Conservation (phyloP, 1,140 invertebrate genomes). For the Ostrea denselamellosa region DNA sequence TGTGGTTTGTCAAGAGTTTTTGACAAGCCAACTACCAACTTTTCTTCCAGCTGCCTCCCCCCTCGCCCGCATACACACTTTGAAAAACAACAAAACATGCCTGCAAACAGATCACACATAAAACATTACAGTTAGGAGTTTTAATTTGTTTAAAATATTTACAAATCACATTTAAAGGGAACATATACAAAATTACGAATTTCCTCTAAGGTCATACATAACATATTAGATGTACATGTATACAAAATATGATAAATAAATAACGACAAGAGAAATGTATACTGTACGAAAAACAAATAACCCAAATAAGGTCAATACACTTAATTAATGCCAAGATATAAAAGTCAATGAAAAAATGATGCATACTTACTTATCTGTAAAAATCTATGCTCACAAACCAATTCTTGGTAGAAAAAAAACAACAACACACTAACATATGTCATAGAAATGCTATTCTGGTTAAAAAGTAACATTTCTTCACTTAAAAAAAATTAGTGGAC, state of each 20-base stretch:
- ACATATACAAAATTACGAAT: background rate
- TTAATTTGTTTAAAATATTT: background rate
- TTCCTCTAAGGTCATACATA: background rate
- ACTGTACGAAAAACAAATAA: background rate
- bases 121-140: background rate
- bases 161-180: constrained; percentile 9
- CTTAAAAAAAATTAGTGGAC: no score
- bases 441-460: no score
- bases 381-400: background rate
- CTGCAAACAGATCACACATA: no score
- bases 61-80: no score
- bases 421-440: no score
- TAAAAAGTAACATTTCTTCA: no score
- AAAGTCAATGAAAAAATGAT: background rate
- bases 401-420: background rate
- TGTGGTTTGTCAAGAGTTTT: no score
- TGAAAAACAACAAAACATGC: no score
- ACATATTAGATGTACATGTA: background rate
- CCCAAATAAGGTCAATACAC: background rate
- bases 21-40: no score
- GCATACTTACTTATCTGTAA: background rate
- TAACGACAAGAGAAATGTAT: background rate
- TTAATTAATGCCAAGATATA: background rate
- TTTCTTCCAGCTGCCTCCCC: no score
- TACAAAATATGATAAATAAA: constrained; percentile 2